These are phyloP conservation scores for Anoncus sp. DNA, from an alignment of 2,888 invertebrate species.

Conservation along the genomic window DNA sequence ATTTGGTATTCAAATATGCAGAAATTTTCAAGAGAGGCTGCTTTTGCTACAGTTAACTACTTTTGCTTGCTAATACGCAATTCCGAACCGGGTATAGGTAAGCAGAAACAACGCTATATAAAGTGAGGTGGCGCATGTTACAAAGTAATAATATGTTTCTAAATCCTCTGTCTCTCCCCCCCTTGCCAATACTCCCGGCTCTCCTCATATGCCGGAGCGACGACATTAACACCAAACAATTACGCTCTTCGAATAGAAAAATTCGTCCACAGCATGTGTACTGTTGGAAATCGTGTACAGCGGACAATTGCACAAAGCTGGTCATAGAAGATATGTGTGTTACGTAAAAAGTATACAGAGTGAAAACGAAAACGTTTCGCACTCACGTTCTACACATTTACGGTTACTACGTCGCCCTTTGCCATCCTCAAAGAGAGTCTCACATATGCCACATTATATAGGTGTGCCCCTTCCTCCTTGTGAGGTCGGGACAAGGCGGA, in stretches of 20 bases:
- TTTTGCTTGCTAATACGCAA: no score
- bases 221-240: conserved; percentile 74
- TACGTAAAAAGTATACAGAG: conserved; percentile 18
- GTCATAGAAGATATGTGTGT: conserved; percentile 12
- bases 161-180: conserved; percentile 8
- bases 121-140: no score
- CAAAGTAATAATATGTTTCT: not conserved
- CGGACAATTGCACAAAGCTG: conserved; percentile 8
- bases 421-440: conserved; percentile 11
- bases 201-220: conserved; percentile 13
- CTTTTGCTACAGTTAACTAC: no score
- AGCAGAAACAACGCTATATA: no score
- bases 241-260: conserved; percentile 74
- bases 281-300: conserved; percentile 48
- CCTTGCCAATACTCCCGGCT: conserved; percentile 31
- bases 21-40: no score
- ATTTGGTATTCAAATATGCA: no score
- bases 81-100: no score
- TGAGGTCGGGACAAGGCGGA: conserved; percentile 48
- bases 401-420: conserved; percentile 34
- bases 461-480: not conserved
- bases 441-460: not conserved
- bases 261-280: conserved; percentile 60
- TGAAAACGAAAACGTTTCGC: conserved; percentile 44
- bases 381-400: conserved; percentile 51